Percentiles rank a stretch among this genome's conserved stretches.
Evolutionary conservation across 2,113 vertebrate genomes (phyloP).

Genomic region (Desmodus rotundus): DNA sequence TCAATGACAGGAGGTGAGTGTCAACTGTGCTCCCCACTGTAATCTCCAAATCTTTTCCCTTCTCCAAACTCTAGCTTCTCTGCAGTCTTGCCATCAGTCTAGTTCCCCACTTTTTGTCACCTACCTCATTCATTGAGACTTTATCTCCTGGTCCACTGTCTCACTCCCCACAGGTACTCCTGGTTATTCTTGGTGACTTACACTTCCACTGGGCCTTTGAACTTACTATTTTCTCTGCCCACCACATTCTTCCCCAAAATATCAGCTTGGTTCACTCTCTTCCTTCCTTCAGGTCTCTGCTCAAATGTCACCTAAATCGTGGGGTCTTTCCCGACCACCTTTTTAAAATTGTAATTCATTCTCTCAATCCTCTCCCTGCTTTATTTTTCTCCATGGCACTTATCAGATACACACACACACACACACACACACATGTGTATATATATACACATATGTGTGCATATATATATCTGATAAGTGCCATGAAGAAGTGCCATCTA

Average conservation of each 20-base stretch:
- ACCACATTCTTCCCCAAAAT: background rate
- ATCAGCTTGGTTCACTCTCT: background rate
- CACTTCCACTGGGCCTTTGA: background rate
- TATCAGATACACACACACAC: background rate
- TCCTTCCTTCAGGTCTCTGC: background rate
- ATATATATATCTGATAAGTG: no score
- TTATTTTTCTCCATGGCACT: background rate
- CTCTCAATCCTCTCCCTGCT: background rate
- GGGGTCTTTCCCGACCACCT: background rate
- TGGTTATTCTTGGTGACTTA: background rate
- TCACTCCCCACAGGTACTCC: background rate
- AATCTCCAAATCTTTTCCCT: background rate
- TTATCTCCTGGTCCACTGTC: background rate
- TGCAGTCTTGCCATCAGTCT: background rate
- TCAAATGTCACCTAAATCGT: background rate
- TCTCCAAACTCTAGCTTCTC: background rate
- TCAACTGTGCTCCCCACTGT: background rate
- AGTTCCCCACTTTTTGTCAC: background rate
- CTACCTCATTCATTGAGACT: background rate
- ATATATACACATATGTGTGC: no score
- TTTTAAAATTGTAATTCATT: background rate
- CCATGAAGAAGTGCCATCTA: no score
- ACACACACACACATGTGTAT: no score
- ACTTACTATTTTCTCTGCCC: background rate
- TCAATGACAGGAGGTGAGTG: background rate